These are phyloP conservation scores for Menura novaehollandiae DNA, from an alignment of 2,113 vertebrate genomes.

Conservation along the genomic window DNA sequence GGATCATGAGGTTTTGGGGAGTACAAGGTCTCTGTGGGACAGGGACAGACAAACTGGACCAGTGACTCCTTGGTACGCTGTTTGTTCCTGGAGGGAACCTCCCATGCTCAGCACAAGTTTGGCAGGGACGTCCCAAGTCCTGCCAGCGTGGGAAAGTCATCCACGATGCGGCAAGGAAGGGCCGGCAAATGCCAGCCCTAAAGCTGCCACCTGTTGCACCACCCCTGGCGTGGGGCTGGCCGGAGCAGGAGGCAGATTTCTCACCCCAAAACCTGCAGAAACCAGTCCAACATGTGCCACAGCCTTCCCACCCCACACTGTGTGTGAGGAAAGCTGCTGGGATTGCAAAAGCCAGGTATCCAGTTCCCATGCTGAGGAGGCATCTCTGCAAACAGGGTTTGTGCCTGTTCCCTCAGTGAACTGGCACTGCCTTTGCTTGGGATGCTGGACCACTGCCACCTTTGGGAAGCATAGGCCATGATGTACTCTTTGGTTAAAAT, in stretches of 20 bases:
- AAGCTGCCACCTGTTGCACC: background rate
- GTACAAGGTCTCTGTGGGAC: background rate
- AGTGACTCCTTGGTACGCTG: background rate
- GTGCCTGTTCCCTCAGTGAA: background rate
- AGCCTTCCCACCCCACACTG: background rate
- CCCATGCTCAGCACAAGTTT: background rate
- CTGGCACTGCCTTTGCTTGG: background rate
- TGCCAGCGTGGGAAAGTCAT: background rate
- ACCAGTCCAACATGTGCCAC: background rate
- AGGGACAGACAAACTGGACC: background rate
- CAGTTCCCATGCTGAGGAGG: background rate
- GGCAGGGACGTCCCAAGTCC: background rate
- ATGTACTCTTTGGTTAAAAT: background rate
- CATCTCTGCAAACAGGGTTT: background rate
- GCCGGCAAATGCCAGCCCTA: background rate
- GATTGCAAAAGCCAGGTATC: background rate
- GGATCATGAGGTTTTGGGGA: background rate
- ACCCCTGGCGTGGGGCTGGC: background rate
- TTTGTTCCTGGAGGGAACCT: background rate
- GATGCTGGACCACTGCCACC: background rate
- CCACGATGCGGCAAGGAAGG: background rate
- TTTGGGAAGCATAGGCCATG: fast-evolving
- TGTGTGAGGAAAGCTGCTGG: background rate
- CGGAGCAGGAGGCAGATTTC: background rate
- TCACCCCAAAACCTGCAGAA: background rate